Percentiles rank a stretch among this genome's conserved stretches.
phyloP scores from a whole-genome alignment of 2,113 vertebrate genomes.

The Bagarius yarrelli region DNA sequence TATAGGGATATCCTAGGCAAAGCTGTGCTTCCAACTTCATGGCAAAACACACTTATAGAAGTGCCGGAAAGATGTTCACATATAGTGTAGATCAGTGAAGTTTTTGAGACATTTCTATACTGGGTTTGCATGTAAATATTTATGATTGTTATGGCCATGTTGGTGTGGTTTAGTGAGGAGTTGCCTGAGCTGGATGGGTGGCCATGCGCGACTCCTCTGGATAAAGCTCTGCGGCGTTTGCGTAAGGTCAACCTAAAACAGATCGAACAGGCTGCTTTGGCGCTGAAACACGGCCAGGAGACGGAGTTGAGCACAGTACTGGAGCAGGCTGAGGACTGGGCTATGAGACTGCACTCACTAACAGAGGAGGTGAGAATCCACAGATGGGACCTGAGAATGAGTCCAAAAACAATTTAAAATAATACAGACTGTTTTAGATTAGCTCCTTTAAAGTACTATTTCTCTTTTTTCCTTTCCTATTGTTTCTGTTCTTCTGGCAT shows the following conservation, averaged over 20 bases:
- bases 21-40: too few relatives aligned
- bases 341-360: constrained; percentile 72
- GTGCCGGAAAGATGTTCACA: too few relatives aligned
- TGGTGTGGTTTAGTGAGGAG: constrained; percentile 66
- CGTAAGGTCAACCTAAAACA: constrained; percentile 79
- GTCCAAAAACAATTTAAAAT: background rate
- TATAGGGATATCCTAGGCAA: too few relatives aligned
- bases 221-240: constrained; percentile 75
- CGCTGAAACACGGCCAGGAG: constrained; percentile 73
- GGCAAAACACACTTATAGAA: too few relatives aligned
- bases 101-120: background rate
- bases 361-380: constrained; percentile 79
- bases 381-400: background rate
- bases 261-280: constrained; percentile 72
- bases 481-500: background rate
- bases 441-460: background rate
- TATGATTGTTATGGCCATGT: background rate
- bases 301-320: constrained; percentile 66
- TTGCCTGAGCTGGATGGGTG: constrained; percentile 69
- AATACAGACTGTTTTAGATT: background rate
- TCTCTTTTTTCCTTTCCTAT: background rate
- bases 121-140: background rate
- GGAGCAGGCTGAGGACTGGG: constrained; percentile 93
- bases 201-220: constrained; percentile 79
- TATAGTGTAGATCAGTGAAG: background rate